Conservation (phyloP, 2,888 invertebrate genomes). For the Tiliacea citrago region DNA sequence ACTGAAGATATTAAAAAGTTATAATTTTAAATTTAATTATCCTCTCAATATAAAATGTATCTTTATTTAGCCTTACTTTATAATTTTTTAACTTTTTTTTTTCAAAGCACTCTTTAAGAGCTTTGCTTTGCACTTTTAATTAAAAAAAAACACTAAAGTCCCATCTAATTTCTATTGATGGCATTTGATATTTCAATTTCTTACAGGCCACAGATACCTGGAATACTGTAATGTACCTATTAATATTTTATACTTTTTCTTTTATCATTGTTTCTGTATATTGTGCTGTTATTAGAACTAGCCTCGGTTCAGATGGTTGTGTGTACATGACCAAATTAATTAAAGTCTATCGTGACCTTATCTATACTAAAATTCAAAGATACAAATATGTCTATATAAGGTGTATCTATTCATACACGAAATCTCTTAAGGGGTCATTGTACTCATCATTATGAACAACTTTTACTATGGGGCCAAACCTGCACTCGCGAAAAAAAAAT, state of each 20-base stretch:
- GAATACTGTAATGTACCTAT: conserved; percentile 58
- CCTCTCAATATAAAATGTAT: background rate
- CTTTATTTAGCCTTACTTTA: background rate
- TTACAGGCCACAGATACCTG: conserved; percentile 55
- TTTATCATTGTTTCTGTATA: conserved; percentile 1
- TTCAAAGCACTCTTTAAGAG: background rate
- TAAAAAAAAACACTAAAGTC: background rate
- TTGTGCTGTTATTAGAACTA: conserved; percentile 21
- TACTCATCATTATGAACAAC: too few species aligned
- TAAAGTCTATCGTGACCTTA: too few species aligned
- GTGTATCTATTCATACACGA: too few species aligned
- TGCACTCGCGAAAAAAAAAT: too few species aligned
- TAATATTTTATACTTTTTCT: conserved; percentile 32
- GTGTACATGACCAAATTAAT: background rate
- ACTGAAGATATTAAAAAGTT: background rate
- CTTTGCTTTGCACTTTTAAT: conserved; percentile 11
- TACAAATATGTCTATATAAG: too few species aligned
- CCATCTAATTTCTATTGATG: conserved; percentile 6
- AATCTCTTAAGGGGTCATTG: too few species aligned
- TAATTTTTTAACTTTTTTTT: background rate
- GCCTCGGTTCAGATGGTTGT: conserved; percentile 10
- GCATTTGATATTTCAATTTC: conserved; percentile 52
- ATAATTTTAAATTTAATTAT: background rate
- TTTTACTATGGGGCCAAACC: too few species aligned
- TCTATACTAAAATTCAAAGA: too few species aligned